Evolutionary conservation across 2,888 invertebrate species (phyloP).

Genomic region (Lomographa bimaculata): DNA sequence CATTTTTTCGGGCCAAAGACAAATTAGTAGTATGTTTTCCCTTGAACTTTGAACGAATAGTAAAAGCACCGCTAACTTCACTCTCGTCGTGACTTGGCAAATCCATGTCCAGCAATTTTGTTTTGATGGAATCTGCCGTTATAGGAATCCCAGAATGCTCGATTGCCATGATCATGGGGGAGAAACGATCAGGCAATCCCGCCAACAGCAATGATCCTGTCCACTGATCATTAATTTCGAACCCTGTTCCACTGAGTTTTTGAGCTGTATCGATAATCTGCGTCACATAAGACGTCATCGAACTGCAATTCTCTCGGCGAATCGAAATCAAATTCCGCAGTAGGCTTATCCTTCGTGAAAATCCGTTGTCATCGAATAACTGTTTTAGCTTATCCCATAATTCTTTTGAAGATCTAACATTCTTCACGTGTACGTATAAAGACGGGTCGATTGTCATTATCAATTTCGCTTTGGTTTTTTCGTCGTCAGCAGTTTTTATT

Average conservation of each 20-base stretch:
- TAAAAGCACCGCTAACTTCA: no score
- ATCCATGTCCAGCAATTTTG: neutral
- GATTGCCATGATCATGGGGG: constrained; percentile 22
- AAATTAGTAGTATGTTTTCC: no score
- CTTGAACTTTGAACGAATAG: no score
- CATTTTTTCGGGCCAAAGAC: no score
- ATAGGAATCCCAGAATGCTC: constrained; percentile 15
- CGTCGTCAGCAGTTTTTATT: no score
- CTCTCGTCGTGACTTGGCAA: no score
- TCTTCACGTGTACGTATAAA: constrained; percentile 15
- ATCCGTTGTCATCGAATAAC: constrained; percentile 16
- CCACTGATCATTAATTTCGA: constrained; percentile 17
- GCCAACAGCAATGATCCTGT: constrained; percentile 15
- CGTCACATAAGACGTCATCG: constrained; percentile 19
- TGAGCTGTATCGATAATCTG: constrained; percentile 19
- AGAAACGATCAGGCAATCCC: constrained; percentile 7
- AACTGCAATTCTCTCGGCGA: constrained; percentile 12
- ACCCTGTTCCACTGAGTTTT: constrained; percentile 12
- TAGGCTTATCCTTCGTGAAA: constrained; percentile 13
- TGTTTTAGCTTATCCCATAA: constrained; percentile 12
- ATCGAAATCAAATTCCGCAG: constrained; percentile 18
- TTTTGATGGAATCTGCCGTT: constrained; percentile 12
- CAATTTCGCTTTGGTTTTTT: constrained; percentile 5
- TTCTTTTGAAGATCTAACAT: constrained; percentile 4
- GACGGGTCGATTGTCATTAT: constrained; percentile 16